These are phyloP conservation scores for Spermophilus dauricus DNA, from an alignment of 2,113 vertebrate species.

Conservation along the genomic window DNA sequence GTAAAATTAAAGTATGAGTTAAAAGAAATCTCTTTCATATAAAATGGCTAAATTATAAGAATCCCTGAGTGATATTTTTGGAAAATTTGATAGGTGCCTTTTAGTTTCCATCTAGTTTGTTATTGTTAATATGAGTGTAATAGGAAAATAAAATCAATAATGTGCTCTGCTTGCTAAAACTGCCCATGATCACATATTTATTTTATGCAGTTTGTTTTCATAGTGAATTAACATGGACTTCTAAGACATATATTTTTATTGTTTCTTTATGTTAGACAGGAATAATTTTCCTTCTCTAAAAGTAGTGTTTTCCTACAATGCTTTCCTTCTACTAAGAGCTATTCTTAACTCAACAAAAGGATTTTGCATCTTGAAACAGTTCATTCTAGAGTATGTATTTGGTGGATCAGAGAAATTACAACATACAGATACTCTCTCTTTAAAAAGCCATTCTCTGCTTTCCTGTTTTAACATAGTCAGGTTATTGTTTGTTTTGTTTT, in stretches of 20 bases:
- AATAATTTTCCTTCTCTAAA: neutral
- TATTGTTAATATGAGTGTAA: neutral
- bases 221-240: neutral
- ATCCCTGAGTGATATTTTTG: neutral
- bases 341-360: neutral
- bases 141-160: slow-evolving; percentile 29
- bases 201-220: neutral
- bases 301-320: neutral
- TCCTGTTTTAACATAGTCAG: neutral
- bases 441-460: neutral
- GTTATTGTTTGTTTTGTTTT: too few relatives aligned
- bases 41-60: slow-evolving; percentile 43
- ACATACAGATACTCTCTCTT: neutral
- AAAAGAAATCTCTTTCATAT: accelerated
- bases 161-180: neutral
- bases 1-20: neutral
- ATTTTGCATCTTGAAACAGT: neutral
- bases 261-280: neutral
- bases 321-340: neutral
- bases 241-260: neutral
- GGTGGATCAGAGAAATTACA: neutral
- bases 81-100: neutral
- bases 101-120: neutral
- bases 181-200: neutral
- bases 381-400: neutral